Conservation (phyloP, 2,113 vertebrate species). For the Oxygymnocypris stewartii region DNA sequence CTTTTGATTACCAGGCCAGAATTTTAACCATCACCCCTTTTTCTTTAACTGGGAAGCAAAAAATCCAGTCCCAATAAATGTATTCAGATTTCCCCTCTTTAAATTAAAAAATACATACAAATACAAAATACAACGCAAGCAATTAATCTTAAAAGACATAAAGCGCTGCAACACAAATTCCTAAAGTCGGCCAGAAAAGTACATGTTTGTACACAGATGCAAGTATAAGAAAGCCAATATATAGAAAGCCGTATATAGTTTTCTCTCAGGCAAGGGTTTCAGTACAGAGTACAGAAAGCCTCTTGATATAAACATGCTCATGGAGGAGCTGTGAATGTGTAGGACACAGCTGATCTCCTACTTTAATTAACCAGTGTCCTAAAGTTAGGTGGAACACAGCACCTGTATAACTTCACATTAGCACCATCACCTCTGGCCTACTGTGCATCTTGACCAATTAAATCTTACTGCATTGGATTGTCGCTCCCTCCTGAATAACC, state of each 20-base stretch:
- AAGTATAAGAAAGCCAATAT: background rate
- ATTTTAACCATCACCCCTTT: background rate
- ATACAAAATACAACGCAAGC: background rate
- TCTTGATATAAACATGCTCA: slow-evolving; percentile 14
- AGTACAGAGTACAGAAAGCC: background rate
- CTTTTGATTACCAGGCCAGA: background rate
- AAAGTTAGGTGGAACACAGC: background rate
- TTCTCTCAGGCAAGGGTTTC: background rate
- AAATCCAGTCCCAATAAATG: no score
- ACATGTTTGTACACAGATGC: background rate
- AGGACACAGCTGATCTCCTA: slow-evolving; percentile 22
- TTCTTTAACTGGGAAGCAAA: background rate
- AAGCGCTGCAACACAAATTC: background rate
- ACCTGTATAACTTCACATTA: slow-evolving; percentile 17
- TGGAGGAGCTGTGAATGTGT: background rate
- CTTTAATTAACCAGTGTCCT: slow-evolving; percentile 24
- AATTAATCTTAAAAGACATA: background rate
- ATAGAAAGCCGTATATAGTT: no score
- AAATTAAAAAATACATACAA: background rate
- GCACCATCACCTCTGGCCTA: background rate
- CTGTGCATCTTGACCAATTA: slow-evolving; percentile 14
- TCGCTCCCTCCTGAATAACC: slow-evolving; percentile 5
- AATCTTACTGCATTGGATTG: background rate
- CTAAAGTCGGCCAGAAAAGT: background rate
- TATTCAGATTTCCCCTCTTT: background rate